These are phyloP conservation scores for Probosciger aterrimus DNA, from an alignment of 2,113 vertebrate species.

Conservation along the genomic window DNA sequence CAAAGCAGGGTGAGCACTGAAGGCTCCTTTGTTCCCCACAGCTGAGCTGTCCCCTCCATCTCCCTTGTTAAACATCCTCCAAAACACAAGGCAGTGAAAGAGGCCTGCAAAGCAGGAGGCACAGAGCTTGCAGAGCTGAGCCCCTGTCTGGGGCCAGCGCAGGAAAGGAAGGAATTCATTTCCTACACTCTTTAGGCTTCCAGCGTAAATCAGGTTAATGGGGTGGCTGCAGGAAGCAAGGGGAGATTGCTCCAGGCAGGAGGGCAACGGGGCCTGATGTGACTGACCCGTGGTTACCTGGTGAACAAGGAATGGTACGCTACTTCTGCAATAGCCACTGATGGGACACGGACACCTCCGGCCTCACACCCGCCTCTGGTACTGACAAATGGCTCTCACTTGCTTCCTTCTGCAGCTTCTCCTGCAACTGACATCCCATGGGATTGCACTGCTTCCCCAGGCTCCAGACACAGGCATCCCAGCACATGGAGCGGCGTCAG, in stretches of 20 bases:
- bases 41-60: conserved; percentile 51
- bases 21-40: conserved; percentile 58
- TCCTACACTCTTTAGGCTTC: background rate
- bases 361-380: rapidly evolving
- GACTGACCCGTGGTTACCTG: background rate
- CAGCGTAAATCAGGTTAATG: background rate
- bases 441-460: rapidly evolving
- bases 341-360: background rate
- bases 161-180: conserved; percentile 6
- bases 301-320: rapidly evolving
- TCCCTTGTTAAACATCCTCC: conserved; percentile 53
- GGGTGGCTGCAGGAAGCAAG: background rate
- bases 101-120: conserved; percentile 28
- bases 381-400: background rate
- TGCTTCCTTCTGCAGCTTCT: background rate
- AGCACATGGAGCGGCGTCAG: rapidly evolving
- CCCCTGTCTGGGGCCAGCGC: background rate
- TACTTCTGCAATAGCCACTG: background rate
- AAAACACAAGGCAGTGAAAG: conserved; percentile 28
- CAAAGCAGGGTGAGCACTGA: background rate
- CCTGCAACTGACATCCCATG: rapidly evolving
- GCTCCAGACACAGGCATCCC: background rate
- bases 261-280: background rate
- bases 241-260: background rate
- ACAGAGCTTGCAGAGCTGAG: background rate